Base-by-base conservation (phyloP, 2,888 invertebrate genomes). In the Tachina fera region DNA sequence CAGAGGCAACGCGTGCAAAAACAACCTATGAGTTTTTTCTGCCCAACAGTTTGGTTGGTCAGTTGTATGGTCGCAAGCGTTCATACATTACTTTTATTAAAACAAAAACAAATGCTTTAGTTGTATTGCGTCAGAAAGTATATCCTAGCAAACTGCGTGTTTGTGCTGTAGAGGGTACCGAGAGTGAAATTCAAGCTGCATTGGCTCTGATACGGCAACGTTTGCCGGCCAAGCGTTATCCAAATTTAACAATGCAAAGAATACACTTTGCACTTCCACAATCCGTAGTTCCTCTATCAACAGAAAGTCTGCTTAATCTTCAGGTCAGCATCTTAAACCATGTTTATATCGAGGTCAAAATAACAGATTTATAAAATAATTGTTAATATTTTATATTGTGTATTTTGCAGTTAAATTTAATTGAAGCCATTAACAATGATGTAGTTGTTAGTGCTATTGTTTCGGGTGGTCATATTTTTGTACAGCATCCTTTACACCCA, bases 401-500 rank as follows among this genome's bases (percentile, higher is more conserved):
- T 84, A 16, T 49, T 41, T 92, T 94, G 70, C 93, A 97, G 95
- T 94, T 98, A 90, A 96, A 96, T 92, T 94, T 99, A 88, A 96
- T 98, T 90, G 97, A 97, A 93, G 97, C 97, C 68, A 96, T 98
- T 75, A 97, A 97, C 92, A 97, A 98, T 91, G 99, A 99, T 93
- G 97, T 98, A 41, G 95, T 96, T 87, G 95, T 99, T 89, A 97
- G 97, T 91, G 96, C 97, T 89, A 95, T 98, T 90, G 95, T 97
- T 87, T 95, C 96, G 87, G 97, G 98, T 72, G 96, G 96, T 60
- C 98, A 98, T 92, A 94, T 99, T 91, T 99, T 99, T 94, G 94
- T 99, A 83, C 99, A 99, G 93, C 97, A 98, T 93, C 98, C 98
- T 4, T 96, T 97, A 83, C 99, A 99, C 94, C 98, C 99, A 9